Conservation (phyloP, 1,140 invertebrate species). For the Pseudomyrmex dendroicus region DNA sequence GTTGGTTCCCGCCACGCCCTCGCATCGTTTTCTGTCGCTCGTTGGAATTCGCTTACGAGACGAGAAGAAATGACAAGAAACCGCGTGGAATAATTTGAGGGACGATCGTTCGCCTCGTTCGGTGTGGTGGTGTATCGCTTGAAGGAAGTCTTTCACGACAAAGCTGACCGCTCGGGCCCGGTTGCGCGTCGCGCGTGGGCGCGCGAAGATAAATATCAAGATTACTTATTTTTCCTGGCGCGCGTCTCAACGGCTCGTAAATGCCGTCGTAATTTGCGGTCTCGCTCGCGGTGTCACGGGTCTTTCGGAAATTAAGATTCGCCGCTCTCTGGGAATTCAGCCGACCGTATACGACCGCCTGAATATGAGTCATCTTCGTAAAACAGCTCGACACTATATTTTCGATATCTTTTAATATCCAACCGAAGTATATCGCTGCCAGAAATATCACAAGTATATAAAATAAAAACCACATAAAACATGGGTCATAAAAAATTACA, state of each 20-base stretch:
- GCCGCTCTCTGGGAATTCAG: background rate
- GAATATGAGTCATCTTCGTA: slow-evolving; percentile 44
- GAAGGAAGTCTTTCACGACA: slow-evolving; percentile 46
- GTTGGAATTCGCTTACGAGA: slow-evolving; percentile 66
- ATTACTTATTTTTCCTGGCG: slow-evolving; percentile 73
- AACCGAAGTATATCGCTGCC: background rate
- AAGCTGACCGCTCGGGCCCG: slow-evolving; percentile 39
- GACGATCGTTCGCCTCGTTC: slow-evolving; percentile 31
- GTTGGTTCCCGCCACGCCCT: slow-evolving; percentile 80
- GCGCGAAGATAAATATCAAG: slow-evolving; percentile 73
- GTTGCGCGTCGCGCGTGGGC: slow-evolving; percentile 56
- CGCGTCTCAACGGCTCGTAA: slow-evolving; percentile 72
- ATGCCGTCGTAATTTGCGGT: slow-evolving; percentile 72
- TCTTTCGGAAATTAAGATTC: slow-evolving; percentile 40
- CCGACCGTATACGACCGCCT: slow-evolving; percentile 21
- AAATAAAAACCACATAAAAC: background rate
- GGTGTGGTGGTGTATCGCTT: background rate
- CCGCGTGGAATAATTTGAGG: slow-evolving; percentile 41
- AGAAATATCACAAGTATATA: background rate
- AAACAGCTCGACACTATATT: slow-evolving; percentile 8
- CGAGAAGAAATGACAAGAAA: slow-evolving; percentile 45
- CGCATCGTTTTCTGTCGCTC: background rate
- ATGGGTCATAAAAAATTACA: background rate
- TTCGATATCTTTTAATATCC: background rate
- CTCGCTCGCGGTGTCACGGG: slow-evolving; percentile 30